A percentile compares a stretch with the other conserved stretches of the same genome.
These are phyloP conservation scores for Agrypnia vestita DNA, from an alignment of 1,140 invertebrate species.

Conservation along the genomic window DNA sequence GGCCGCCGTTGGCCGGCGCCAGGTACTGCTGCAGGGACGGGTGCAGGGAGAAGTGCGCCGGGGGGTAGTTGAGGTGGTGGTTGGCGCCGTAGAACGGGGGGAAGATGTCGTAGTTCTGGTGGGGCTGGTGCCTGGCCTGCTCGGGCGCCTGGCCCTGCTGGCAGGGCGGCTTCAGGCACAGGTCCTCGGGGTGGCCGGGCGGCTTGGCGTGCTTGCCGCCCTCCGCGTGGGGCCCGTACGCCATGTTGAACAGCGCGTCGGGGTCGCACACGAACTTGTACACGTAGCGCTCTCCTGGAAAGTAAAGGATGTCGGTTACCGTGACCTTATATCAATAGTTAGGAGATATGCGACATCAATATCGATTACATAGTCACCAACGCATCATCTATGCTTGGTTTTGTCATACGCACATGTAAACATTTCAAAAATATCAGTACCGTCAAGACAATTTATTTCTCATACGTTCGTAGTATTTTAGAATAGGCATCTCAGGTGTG, in stretches of 20 bases:
- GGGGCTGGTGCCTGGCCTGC: constrained; percentile 17
- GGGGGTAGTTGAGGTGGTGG: constrained; percentile 38
- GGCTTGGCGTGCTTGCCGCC: constrained; percentile 8
- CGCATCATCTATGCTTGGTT: too few relatives aligned
- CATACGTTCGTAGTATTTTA: too few relatives aligned
- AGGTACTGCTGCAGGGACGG: constrained; percentile 53
- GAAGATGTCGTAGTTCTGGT: constrained; percentile 57
- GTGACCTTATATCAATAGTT: too few relatives aligned
- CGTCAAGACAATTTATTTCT: too few relatives aligned
- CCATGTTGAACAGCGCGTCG: constrained; percentile 93
- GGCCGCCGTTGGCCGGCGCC: background rate
- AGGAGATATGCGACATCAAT: too few relatives aligned
- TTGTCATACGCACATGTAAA: too few relatives aligned
- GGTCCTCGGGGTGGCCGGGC: constrained; percentile 49
- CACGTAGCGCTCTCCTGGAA: constrained; percentile 91
- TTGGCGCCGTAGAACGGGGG: constrained; percentile 46
- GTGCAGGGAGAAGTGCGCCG: constrained; percentile 37
- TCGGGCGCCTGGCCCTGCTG: constrained; percentile 23
- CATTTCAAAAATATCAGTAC: too few relatives aligned
- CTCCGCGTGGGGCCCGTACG: constrained; percentile 64
- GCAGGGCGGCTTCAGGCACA: constrained; percentile 50
- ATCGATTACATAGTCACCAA: too few relatives aligned
- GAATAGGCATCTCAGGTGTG: too few relatives aligned
- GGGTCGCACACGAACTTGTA: constrained; percentile 97
- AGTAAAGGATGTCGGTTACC: too few relatives aligned